Evolutionary conservation across 2,113 vertebrate species (phyloP), one percentile per base, ranked within the genome.

Genomic region (Mesocricetus auratus): DNA sequence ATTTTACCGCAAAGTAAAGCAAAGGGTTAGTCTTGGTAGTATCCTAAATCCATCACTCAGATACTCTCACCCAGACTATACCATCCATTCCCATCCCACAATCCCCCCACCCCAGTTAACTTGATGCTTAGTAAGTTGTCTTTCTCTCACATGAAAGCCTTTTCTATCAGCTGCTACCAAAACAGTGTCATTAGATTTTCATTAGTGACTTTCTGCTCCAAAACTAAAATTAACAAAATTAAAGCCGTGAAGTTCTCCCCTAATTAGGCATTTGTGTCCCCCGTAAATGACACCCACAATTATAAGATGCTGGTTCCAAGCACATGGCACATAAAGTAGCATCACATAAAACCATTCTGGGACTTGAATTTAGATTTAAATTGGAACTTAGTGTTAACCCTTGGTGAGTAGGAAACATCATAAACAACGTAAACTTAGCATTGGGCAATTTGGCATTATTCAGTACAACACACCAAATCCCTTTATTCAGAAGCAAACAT

Each of bases 141-240:
- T 81, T 56, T 29, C 90, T 92, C 90, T 94, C 64, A 78, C 74
- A 94, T 17, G n/a, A 97, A 96, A 97, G 90, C 16, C 77, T 60
- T 78, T 77, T 53, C 64, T 92, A 36, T 81, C 82, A 97, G 29
- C 68, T 90, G 91, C 87, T 56, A 66, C 85, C 94, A 87, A 69
- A 94, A 86, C 16, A 29, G 88, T 77, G 95, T n/a, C 33, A 78
- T 91, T 0, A 92, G 50, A 71, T 50, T 96, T 98, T 96, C 33
- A 68, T 77, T 94, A 94, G 33, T 78, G 96, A 96, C 97, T 96
- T 97, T 95, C 64, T 94, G 83, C 96, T 94, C 74, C 89, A 97
- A 92, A 97, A 36, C 73, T 86, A 91, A 97, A 97, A 93, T 96
- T 94, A 97, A 79, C 60, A 39, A 0, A 86, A 95, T 66, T 96